Conservation (phyloP, 2,888 invertebrate genomes). For the Fragum whitleyi region DNA sequence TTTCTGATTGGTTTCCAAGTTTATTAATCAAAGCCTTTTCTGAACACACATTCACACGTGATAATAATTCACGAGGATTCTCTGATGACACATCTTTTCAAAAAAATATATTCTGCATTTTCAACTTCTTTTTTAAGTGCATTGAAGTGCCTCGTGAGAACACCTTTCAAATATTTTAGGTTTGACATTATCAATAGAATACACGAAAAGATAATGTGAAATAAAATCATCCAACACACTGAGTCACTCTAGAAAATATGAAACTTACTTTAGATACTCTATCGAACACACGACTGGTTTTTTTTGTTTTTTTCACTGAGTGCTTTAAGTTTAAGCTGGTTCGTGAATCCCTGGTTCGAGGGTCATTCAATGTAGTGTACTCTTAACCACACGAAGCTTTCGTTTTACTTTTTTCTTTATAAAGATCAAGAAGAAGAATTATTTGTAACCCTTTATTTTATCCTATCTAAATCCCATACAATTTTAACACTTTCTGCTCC, state of each 20-base stretch:
- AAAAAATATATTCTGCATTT: neutral
- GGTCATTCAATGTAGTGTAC: neutral
- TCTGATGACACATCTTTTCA: neutral
- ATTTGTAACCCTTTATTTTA: too few relatives aligned
- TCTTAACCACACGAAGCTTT: neutral
- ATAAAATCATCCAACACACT: neutral
- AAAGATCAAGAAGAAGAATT: neutral
- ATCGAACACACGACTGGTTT: neutral
- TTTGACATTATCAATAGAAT: neutral
- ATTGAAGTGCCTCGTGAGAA: slow-evolving; percentile 2
- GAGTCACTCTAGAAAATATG: neutral
- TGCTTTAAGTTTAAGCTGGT: neutral
- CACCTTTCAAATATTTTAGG: slow-evolving; percentile 21
- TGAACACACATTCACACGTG: neutral
- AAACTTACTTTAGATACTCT: neutral
- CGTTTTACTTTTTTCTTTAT: too few relatives aligned
- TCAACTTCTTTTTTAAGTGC: slow-evolving; percentile 7
- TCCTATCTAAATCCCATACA: too few relatives aligned
- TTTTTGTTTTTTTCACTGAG: too few relatives aligned
- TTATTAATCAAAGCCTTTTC: slow-evolving; percentile 7
- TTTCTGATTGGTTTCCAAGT: slow-evolving; percentile 21
- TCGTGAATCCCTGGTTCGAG: neutral
- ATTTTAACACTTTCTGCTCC: too few relatives aligned
- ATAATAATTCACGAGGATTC: neutral
- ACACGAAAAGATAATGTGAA: neutral